phyloP scores from a whole-genome alignment of 1,140 invertebrate genomes.

The Diachasmimorpha longicaudata region DNA sequence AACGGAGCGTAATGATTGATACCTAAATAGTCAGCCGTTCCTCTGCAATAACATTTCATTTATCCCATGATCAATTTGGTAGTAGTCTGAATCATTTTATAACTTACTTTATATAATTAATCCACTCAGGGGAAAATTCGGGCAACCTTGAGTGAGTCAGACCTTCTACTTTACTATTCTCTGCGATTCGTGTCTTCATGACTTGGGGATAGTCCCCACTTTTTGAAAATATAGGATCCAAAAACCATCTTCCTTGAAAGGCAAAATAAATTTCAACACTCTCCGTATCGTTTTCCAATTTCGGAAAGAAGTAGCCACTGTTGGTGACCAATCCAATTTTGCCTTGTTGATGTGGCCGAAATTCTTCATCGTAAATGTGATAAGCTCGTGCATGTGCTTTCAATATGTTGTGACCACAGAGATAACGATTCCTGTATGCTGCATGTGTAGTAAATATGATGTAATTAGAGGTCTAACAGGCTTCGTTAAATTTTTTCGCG shows the following conservation, averaged over 20 bases:
- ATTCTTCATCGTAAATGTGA: constrained; percentile 71
- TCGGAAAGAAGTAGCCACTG: constrained; percentile 31
- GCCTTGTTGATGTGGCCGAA: constrained; percentile 66
- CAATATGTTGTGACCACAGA: constrained; percentile 63
- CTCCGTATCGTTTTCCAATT: constrained; percentile 23
- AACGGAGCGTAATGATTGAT: background rate
- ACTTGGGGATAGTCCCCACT: constrained; percentile 68
- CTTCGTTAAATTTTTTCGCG: too few relatives aligned
- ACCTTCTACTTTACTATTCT: constrained; percentile 64
- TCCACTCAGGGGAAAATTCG: constrained; percentile 18
- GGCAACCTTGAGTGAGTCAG: constrained; percentile 63
- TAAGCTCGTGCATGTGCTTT: constrained; percentile 66
- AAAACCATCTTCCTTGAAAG: constrained; percentile 68
- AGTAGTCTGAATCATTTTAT: too few relatives aligned
- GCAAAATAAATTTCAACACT: constrained; percentile 39
- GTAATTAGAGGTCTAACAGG: constrained; percentile 34
- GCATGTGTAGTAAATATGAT: constrained; percentile 39
- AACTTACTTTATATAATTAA: background rate
- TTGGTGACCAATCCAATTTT: constrained; percentile 40
- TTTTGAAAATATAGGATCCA: constrained; percentile 67
- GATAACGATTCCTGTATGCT: constrained; percentile 58
- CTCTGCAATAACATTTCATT: background rate
- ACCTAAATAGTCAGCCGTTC: background rate
- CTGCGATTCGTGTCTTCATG: constrained; percentile 62
- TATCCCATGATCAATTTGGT: too few relatives aligned